Base-by-base conservation (phyloP, 2,797 vertebrate genomes). In the Malurus leucopterus region DNA sequence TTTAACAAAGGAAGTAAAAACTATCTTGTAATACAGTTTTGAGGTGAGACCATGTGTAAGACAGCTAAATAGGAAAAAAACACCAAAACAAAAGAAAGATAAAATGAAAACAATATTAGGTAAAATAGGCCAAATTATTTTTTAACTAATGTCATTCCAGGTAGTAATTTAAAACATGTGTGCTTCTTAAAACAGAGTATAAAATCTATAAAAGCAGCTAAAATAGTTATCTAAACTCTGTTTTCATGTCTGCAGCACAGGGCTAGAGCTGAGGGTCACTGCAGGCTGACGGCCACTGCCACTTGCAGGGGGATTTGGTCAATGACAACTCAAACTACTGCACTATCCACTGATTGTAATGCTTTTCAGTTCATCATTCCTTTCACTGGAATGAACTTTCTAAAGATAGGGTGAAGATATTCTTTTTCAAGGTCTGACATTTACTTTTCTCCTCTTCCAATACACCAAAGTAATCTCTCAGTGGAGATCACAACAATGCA, bases 391-490 rank as follows among this genome's bases (percentile, higher is more conserved):
- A 79, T 58, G 29, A 93, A 71, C 68, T 85, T 93, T 82, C 78
- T 64, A 63, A 82, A 77, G 65, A 34, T 1, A 71, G n/a, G 24
- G 36, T 0, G 5, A 84, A 44, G 59, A 61, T 64, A 83, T 67
- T 91, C 61, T 63, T 92, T 54, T 61, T 27, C 41, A 65, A 84
- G 57, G 59, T 20, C 75, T 94, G 86, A 88, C 88, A 90, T 91
- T 95, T 95, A 79, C 90, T 83, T 86, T 90, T 90, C 71, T 82
- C 61, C 22, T 65, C 47, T 85, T 88, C 74, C 68, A 88, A 67
- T 50, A 78, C 32, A 47, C 86, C 34, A 57, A 59, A 57, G 38
- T 61, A 81, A 86, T 76, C 36, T 85, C 65, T 71, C 64, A 24
- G 62, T 2, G 1, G 69, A 89, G 38, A 46, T 50, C 61, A 76